Base-by-base conservation (phyloP, 2,113 vertebrate genomes). In the Rana temporaria region DNA sequence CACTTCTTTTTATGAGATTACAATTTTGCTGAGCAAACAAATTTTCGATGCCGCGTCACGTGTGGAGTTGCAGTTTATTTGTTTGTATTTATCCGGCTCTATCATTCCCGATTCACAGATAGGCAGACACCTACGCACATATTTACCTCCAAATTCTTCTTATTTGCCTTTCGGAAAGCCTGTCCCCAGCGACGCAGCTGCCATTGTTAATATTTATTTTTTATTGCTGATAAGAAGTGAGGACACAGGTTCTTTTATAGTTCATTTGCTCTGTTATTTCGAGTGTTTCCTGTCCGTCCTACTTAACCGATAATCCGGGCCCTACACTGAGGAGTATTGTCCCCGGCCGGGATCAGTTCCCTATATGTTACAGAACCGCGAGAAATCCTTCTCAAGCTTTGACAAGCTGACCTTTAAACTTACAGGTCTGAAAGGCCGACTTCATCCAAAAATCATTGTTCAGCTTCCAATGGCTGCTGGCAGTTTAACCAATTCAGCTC, bases 161-260 rank as follows among this genome's bases (percentile, higher is more conserved):
- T 67, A 17, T 56, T 32, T 55, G 38, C 22, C 34, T 22, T 19
- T 19, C 59, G 20, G 53, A 20, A 8, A 1, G n/a, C 30, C 56
- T 20, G 6, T 48, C 42, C 42, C 48, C 9, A 48, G 19, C 24
- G 60, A 30, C 14, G 59, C 68, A 65, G 79, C 79, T 73, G 68
- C 34, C 42, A 63, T 63, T 72, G 79, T 81, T 81, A 81, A 81
- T 81, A 81, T 81, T 81, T 81, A 42, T 52, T 81, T 60, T 48
- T 63, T n/a, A 30, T 57, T 19, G 22, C 79, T 73, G 79, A 81
- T 81, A 81, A 81, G 79, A 48, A 72, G 26, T 30, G 26, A 30
- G 26, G 18, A 63, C 17, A 38, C 18, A 14, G 12, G 12, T 56
- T 60, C 42, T 48, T 81, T 62, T 52, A 52, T 63, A 71, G 67